Percentiles rank a stretch among this genome's conserved stretches.
phyloP scores from a whole-genome alignment of 2,888 invertebrate genomes.

The Pammene aurita region DNA sequence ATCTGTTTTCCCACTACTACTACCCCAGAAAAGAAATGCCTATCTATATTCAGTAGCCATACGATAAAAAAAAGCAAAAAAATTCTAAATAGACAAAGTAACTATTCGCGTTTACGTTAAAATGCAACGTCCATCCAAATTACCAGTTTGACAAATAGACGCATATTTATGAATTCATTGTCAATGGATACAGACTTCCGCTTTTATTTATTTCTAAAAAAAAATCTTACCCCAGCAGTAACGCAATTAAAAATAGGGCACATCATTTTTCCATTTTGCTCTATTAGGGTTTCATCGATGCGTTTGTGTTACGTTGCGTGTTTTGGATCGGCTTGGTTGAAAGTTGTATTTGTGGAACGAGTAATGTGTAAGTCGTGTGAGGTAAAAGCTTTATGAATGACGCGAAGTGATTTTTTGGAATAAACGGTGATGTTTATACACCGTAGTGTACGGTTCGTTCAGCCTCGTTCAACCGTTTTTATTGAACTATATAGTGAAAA shows the following conservation, averaged over 20 bases:
- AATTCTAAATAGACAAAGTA: constrained; percentile 10
- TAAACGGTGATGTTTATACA: constrained; percentile 15
- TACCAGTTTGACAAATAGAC: constrained; percentile 47
- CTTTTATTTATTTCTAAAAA: constrained; percentile 65
- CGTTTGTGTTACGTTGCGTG: constrained; percentile 17
- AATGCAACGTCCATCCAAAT: constrained; percentile 27
- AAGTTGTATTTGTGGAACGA: background rate
- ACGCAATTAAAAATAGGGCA: constrained; percentile 53
- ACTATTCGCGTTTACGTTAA: constrained; percentile 18
- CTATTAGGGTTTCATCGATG: constrained; percentile 1
- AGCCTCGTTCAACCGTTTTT: too few relatives aligned
- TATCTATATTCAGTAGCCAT: too few relatives aligned
- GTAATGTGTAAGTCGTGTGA: constrained; percentile 11
- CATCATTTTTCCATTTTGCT: constrained; percentile 43
- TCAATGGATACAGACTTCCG: constrained; percentile 61
- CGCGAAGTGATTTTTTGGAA: constrained; percentile 20
- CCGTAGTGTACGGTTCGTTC: background rate
- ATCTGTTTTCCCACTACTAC: too few relatives aligned
- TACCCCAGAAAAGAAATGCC: too few relatives aligned
- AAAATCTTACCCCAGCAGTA: constrained; percentile 51
- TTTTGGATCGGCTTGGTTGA: background rate
- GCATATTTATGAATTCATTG: constrained; percentile 53
- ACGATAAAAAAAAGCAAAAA: background rate
- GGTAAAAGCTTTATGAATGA: constrained; percentile 8
- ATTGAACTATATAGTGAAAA: too few relatives aligned